Base-by-base conservation (phyloP, 2,797 vertebrate genomes). In the Sebastes glaucus region DNA sequence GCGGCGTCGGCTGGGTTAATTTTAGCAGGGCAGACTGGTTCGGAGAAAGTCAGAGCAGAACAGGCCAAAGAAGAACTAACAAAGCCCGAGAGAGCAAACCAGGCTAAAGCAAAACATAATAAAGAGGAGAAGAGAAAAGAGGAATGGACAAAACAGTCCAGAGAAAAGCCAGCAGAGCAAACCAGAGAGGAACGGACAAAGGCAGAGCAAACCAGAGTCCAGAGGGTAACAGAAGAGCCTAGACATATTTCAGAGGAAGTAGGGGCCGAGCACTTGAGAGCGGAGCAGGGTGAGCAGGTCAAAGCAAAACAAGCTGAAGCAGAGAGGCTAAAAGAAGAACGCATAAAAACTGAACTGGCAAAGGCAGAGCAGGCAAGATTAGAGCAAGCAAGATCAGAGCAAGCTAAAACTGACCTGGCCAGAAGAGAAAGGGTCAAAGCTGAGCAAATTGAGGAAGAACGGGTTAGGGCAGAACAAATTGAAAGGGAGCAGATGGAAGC, bases 301-400 rank as follows among this genome's bases (percentile, higher is more conserved):
- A 88, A 77, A 80, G 72, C 52, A 70, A 80, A 90, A 33, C 81
- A 55, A 68, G 66, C 77, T 74, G 74, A 78, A 83, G 69, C 64
- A 64, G 66, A 88, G 69, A 81, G 57, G 60, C 83, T 82, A 68
- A 90, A 89, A 88, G 79, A 76, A 69, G 81, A 90, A 80, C 63
- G 65, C 49, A 80, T 88, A 66, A 88, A 91, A 89, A 70, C 56
- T 73, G 63, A 92, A 74, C 73, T 46, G 55, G 59, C 64, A 66
- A 75, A 76, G 38, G 42, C 16, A 0, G 68, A 86, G 77, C 65
- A 61, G 53, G 27, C 32, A 74, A 70, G 18, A 52, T 52, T n/a
- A 77, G 75, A 84, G 69, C 56, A 80, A 77, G 74, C 30, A 74
- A 70, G 46, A 49, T 49, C 18, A 77, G 75, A 84, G 65, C 60